phyloP scores from a whole-genome alignment of 2,113 vertebrate species.

The Sinocyclocheilus anophthalmus region DNA sequence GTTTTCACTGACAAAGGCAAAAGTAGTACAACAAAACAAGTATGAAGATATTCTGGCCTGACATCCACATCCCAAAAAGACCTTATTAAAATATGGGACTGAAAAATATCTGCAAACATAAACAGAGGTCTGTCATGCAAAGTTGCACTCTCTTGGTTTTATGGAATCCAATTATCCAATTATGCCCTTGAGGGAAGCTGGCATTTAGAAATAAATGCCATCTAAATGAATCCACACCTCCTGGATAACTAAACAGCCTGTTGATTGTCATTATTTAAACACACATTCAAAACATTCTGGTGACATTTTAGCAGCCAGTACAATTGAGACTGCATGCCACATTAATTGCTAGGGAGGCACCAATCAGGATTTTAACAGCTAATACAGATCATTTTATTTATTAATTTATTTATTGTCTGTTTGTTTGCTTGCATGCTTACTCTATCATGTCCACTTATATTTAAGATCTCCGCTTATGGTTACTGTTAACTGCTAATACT shows the following conservation, averaged over 20 bases:
- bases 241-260: slow-evolving; percentile 19
- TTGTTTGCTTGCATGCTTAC: background rate
- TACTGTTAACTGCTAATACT: too few relatives aligned
- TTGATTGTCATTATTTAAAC: slow-evolving; percentile 25
- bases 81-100: background rate
- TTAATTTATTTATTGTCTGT: background rate
- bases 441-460: background rate
- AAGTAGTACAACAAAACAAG: background rate
- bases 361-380: background rate
- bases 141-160: slow-evolving; percentile 29
- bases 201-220: slow-evolving; percentile 43
- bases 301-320: slow-evolving; percentile 29
- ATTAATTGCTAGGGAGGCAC: background rate
- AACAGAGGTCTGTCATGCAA: slow-evolving; percentile 12
- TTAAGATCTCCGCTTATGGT: too few relatives aligned
- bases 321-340: background rate
- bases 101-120: background rate
- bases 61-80: background rate
- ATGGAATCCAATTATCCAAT: slow-evolving; percentile 41
- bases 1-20: background rate
- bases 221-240: slow-evolving; percentile 21
- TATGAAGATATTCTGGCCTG: background rate
- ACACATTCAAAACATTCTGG: slow-evolving; percentile 9
- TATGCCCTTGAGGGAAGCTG: slow-evolving; percentile 32
- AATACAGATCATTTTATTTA: background rate